These are phyloP conservation scores for Melanerpes formicivorus DNA, from an alignment of 2,113 vertebrate species.

Conservation along the genomic window DNA sequence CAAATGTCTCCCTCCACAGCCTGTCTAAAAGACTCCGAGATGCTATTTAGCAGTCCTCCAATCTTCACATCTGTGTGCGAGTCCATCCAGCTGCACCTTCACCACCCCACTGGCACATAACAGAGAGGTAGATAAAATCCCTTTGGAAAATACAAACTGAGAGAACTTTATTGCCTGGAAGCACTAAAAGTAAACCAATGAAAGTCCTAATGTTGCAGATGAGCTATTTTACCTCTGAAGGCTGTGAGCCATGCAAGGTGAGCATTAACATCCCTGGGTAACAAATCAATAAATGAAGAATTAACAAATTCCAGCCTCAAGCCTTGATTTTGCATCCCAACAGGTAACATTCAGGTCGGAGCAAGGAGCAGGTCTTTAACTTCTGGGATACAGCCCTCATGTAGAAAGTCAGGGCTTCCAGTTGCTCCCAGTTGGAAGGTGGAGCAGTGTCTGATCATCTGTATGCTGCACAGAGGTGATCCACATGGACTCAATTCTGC, in stretches of 20 bases:
- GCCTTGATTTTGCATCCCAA: background rate
- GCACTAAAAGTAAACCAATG: constrained; percentile 21
- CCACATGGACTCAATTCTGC: accelerated
- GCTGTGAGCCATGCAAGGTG: background rate
- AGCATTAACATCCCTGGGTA: background rate
- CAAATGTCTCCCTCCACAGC: background rate
- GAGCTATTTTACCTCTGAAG: constrained; percentile 9
- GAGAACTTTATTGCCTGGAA: constrained; percentile 1
- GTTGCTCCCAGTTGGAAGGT: background rate
- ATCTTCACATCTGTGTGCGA: background rate
- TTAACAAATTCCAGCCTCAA: background rate
- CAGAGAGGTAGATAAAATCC: background rate
- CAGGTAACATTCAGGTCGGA: background rate
- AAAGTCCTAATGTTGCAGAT: background rate
- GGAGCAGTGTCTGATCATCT: background rate
- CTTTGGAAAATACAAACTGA: background rate
- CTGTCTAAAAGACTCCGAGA: background rate
- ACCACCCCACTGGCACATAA: background rate
- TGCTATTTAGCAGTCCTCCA: background rate
- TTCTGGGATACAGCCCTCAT: background rate
- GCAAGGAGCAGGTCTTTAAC: background rate
- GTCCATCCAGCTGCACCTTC: background rate
- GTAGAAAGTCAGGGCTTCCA: background rate
- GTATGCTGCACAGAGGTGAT: background rate
- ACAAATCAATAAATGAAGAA: background rate